Evolutionary conservation across 2,888 invertebrate genomes (phyloP).

Genomic region (Leucozona laternaria): DNA sequence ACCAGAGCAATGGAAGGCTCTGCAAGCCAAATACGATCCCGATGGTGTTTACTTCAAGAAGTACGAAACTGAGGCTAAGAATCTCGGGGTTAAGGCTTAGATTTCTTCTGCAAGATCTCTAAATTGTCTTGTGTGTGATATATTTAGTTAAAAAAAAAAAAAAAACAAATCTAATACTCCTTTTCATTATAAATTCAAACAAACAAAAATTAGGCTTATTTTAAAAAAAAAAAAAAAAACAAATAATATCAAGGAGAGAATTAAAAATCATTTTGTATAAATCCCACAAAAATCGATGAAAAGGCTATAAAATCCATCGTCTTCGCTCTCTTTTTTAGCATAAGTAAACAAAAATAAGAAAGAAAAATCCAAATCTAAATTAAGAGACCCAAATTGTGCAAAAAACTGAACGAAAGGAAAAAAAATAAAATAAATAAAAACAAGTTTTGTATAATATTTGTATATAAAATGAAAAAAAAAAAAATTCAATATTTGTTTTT

Average conservation of each 20-base stretch:
- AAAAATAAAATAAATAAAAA: slow-evolving; percentile 9
- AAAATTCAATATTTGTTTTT: slow-evolving; percentile 19
- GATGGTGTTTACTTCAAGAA: slow-evolving; percentile 87
- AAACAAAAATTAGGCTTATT: slow-evolving; percentile 64
- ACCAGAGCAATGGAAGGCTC: slow-evolving; percentile 86
- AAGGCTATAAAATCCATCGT: neutral
- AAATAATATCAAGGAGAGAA: slow-evolving; percentile 6
- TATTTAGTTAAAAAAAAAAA: slow-evolving; percentile 51
- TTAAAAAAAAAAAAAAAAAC: slow-evolving; percentile 18
- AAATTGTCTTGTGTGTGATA: slow-evolving; percentile 56
- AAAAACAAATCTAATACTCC: slow-evolving; percentile 51
- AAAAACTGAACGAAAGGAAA: slow-evolving; percentile 45
- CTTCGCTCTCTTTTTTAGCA: slow-evolving; percentile 18
- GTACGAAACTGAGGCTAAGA: slow-evolving; percentile 86
- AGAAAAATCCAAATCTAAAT: slow-evolving; percentile 43
- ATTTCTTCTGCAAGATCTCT: slow-evolving; percentile 6
- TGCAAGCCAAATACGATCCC: slow-evolving; percentile 89
- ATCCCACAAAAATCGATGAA: neutral
- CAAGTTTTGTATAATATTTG: slow-evolving; percentile 58
- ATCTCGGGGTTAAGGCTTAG: slow-evolving; percentile 83
- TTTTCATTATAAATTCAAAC: slow-evolving; percentile 28
- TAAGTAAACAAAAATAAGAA: slow-evolving; percentile 27
- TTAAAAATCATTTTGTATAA: slow-evolving; percentile 25
- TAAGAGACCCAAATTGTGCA: slow-evolving; percentile 60
- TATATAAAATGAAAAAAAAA: slow-evolving; percentile 51